A percentile compares a stretch with the other conserved stretches of the same genome.
phyloP scores from a whole-genome alignment of 2,113 vertebrate species.

The Brachyhypopomus occidentalis region DNA sequence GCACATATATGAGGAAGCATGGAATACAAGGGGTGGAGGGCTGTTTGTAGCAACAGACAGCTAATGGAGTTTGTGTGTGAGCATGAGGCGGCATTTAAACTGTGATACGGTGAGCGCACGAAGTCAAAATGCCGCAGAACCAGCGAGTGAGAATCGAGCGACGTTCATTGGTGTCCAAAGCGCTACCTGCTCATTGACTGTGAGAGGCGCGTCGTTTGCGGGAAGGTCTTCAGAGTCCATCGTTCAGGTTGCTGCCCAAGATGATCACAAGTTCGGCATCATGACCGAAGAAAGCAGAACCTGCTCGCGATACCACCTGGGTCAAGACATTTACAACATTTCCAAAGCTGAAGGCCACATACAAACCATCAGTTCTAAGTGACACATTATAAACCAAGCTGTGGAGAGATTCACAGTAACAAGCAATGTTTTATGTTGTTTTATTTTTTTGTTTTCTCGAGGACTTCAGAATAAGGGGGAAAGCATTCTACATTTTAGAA shows the following conservation, averaged over 20 bases:
- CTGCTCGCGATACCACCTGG: conserved; percentile 38
- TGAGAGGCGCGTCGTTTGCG: conserved; percentile 81
- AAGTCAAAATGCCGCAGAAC: background rate
- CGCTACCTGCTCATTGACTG: conserved; percentile 92
- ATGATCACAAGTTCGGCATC: conserved; percentile 73
- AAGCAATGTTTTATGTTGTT: too few relatives aligned
- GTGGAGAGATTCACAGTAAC: too few relatives aligned
- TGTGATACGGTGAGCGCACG: background rate
- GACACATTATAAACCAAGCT: background rate
- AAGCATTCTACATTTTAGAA: background rate
- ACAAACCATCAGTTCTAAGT: background rate
- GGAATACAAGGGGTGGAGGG: background rate
- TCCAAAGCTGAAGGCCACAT: background rate
- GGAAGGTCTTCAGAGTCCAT: conserved; percentile 85
- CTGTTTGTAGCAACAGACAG: background rate
- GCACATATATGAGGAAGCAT: conserved; percentile 51
- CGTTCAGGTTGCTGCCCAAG: conserved; percentile 55
- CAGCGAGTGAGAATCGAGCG: background rate
- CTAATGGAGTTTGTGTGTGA: conserved; percentile 17
- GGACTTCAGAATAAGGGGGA: background rate
- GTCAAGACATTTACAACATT: conserved; percentile 19
- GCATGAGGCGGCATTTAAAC: background rate
- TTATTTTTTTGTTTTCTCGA: background rate
- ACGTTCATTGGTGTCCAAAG: background rate
- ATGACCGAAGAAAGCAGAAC: conserved; percentile 60